Base-by-base conservation (phyloP, 2,888 invertebrate species). In the Parnassius orleans region DNA sequence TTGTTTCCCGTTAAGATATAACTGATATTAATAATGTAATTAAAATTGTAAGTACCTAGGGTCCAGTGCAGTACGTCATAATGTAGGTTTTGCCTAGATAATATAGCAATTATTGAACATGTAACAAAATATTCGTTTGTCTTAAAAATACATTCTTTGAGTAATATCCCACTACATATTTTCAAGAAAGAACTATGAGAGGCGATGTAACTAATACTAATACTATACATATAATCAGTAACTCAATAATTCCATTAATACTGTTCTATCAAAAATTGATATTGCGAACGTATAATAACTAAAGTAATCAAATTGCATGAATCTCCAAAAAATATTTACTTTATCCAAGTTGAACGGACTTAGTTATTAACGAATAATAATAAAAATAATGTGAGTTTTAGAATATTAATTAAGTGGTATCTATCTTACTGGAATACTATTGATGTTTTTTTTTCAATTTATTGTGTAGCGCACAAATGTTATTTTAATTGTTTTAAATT, bases 31-130 rank as follows among this genome's bases (percentile, higher is more conserved):
- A 44, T 60, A 55, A 50, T 56, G 14, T 61, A 53, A 52, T 65
- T 70, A 71, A 68, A 68, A 53, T 53, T 57, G 61, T 79, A 80
- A 81, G 75, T 77, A 79, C 70, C 75, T 82, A 80, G 83, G 83
- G 83, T 82, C 83, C 83, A 83, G 78, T 77, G 73, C 74, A 74
- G 77, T 73, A 62, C 53, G 19, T 61, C 57, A 47, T 61, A 61
- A 61, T 57, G 73, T 81, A 80, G 76, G 68, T 73, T 73, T 75
- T 73, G 72, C 74, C 72, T 80, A 77, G 71, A 69, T 76, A 72
- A 75, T 70, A 65, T 77, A 72, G 75, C 69, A 48, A 48, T 43
- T 53, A 57, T 12, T 61, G n/a, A 57, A 53, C 42, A 57, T 53
- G 15, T 43, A 12, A 57, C 42, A 19, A 47, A 3, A 53, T 10